phyloP scores from a whole-genome alignment of 2,113 vertebrate genomes.

The Callipepla californica region DNA sequence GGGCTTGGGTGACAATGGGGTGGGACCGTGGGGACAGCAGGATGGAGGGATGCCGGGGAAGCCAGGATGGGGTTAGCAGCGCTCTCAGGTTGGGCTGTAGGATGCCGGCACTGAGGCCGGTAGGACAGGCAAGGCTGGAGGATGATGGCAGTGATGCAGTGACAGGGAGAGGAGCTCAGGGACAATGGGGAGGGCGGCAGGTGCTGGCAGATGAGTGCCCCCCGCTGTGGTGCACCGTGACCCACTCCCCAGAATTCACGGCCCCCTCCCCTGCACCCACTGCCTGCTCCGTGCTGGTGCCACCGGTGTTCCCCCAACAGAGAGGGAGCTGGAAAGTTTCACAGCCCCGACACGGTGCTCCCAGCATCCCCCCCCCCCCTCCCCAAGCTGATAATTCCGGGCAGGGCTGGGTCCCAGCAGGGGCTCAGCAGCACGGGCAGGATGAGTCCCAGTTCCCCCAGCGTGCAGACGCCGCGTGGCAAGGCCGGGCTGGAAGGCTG shows the following conservation, averaged over 20 bases:
- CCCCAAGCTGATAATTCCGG: neutral
- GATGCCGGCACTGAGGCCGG: neutral
- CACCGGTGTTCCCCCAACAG: neutral
- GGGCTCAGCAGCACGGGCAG: neutral
- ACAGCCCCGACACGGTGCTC: neutral
- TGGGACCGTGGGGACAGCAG: neutral
- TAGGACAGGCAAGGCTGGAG: neutral
- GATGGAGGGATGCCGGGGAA: neutral
- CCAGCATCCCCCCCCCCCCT: neutral
- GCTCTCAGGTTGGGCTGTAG: neutral
- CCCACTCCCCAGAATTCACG: neutral
- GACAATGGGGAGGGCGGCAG: neutral
- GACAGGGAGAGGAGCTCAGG: neutral
- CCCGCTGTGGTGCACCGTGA: accelerated
- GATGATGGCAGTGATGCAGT: neutral
- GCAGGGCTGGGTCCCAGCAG: neutral
- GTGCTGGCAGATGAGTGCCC: neutral
- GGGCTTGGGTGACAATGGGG: neutral
- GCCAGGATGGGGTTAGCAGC: neutral
- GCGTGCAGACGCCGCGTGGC: accelerated
- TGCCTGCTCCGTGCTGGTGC: accelerated
- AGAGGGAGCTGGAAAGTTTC: neutral
- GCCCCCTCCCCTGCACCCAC: neutral
- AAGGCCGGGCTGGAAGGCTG: neutral
- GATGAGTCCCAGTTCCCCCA: neutral